Base-by-base conservation (phyloP, 2,797 vertebrate species). In the Propithecus perrieri region DNA sequence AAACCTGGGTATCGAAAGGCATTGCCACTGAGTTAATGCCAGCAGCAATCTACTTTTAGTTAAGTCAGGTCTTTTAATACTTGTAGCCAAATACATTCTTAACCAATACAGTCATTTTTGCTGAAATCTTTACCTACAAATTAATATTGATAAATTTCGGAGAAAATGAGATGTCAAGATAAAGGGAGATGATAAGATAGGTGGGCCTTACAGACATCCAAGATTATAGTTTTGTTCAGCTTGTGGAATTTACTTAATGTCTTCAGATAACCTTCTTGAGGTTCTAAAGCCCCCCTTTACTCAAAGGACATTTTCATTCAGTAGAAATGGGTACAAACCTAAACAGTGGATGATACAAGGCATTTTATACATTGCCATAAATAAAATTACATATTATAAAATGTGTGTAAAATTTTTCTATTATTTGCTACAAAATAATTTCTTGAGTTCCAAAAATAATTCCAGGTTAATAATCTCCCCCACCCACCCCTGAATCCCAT, bases 131-230 rank as follows among this genome's bases (percentile, higher is more conserved):
- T 17, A 96, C 12, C 7, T 90, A 5, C 30, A 67, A 43, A 91
- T 89, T 55, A 83, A 46, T 89, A 38, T 43, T 78, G 63, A 92
- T 67, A 92, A 59, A 72, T n/a, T 89, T 92, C 41, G 83, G 8
- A 84, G 43, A 83, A 94, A 92, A 86, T 72, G n/a, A 89, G 14
- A 89, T 71, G 88, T 85, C 46, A 88, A 93, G 53, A 88, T 48
- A 17, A 88, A 18, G 15, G 30, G n/a, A n/a, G 22, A 85, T 74
- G 41, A 20, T 65, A 30, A 79, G 78, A 14, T 38, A 59, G 20
- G 26, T 78, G 22, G 17, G 8, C 20, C 69, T 86, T 43, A 59
- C 22, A 61, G 13, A 48, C 26, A 20, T 38, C n/a, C 53, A 72
- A 30, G 20, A 59, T 13, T 18, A 18, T 24, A n/a, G 26, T 53